Evolutionary conservation across 2,888 invertebrate species (phyloP).

Genomic region (Synanthedon andrenaeformis): DNA sequence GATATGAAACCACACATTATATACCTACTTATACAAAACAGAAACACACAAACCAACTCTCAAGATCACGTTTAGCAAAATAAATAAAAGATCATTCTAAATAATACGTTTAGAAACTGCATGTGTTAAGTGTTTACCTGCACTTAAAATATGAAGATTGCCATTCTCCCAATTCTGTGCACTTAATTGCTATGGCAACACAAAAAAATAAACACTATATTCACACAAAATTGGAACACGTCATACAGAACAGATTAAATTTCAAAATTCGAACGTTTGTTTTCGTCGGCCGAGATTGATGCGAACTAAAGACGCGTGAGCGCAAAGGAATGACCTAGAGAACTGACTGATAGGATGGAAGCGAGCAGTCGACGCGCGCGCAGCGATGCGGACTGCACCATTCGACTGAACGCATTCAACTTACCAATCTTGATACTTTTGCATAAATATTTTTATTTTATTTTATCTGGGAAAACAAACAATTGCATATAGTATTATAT

Average conservation of each 20-base stretch:
- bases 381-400: conserved; percentile 19
- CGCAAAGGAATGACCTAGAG: conserved; percentile 40
- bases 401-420: not conserved
- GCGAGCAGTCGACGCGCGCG: conserved; percentile 22
- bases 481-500: too few relatives aligned
- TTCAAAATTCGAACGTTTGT: not conserved
- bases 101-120: too few relatives aligned
- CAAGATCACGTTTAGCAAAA: too few relatives aligned
- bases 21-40: too few relatives aligned
- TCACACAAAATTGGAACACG: not conserved
- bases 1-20: too few relatives aligned
- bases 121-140: not conserved
- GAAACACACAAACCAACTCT: too few relatives aligned
- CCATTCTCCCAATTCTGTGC: not conserved
- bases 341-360: conserved; percentile 42
- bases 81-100: too few relatives aligned
- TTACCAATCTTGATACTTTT: not conserved
- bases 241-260: not conserved
- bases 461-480: not conserved
- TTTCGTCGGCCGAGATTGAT: not conserved
- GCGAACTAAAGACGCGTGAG: conserved; percentile 18
- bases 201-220: not conserved
- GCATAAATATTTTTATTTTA: not conserved
- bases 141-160: not conserved
- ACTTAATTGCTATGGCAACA: not conserved